Percentiles rank a stretch among this genome's conserved stretches.
Conservation (phyloP, 2,797 vertebrate genomes). For the Molossus molossus region DNA sequence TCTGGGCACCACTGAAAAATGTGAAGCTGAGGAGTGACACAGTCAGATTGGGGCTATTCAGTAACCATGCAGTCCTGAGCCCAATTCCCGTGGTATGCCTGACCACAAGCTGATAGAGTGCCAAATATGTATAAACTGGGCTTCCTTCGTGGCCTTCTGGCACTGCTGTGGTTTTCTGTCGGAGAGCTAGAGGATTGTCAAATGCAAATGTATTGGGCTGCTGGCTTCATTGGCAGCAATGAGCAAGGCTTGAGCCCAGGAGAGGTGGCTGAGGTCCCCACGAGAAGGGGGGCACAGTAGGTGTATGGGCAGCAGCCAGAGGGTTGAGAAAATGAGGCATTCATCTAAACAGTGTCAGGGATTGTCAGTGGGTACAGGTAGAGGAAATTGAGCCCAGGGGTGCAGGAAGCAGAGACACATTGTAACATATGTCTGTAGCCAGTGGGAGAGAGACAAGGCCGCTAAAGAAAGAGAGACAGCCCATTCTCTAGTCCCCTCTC, state of each 20-base stretch:
- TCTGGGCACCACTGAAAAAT: not conserved
- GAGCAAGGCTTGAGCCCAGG: slow-evolving; percentile 7
- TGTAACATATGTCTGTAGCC: not conserved
- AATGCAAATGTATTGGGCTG: not conserved
- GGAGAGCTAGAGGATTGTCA: not conserved
- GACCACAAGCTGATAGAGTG: not conserved
- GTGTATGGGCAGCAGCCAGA: not conserved
- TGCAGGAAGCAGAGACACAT: slow-evolving; percentile 15
- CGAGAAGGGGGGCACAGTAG: not conserved
- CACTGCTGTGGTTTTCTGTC: not conserved
- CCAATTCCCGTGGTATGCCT: not conserved
- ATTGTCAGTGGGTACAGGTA: not conserved
- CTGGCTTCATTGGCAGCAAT: not conserved
- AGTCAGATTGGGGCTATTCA: not conserved
- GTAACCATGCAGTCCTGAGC: not conserved
- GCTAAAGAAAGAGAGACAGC: not conserved
- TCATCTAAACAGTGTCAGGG: not conserved
- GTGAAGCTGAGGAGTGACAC: not conserved
- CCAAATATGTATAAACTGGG: not conserved
- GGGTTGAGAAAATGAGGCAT: not conserved
- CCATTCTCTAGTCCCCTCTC: not conserved
- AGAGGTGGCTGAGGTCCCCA: not conserved
- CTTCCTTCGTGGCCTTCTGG: not conserved
- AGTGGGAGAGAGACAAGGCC: not conserved
- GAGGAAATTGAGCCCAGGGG: not conserved